phyloP scores from a whole-genome alignment of 2,888 invertebrate species.

The Ischnus inquisitorius region DNA sequence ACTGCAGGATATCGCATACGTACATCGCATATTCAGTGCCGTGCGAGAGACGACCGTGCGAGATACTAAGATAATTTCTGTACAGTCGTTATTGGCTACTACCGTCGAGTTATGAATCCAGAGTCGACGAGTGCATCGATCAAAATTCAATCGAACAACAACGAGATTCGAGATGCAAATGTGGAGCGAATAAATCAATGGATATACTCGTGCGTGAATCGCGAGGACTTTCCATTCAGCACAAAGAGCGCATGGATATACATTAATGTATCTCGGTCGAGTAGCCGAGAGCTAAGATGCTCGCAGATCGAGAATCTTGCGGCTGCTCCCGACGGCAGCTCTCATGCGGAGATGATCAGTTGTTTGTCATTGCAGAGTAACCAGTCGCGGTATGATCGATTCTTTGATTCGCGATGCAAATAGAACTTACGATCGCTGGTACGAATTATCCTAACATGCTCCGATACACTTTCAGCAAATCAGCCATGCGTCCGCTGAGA shows the following conservation, averaged over 20 bases:
- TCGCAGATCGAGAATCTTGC: constrained; percentile 43
- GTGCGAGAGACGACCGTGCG: neutral
- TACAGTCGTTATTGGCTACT: constrained; percentile 12
- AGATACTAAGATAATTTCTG: constrained; percentile 47
- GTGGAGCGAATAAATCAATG: constrained; percentile 41
- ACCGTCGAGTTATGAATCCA: constrained; percentile 11
- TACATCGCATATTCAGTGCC: constrained; percentile 9
- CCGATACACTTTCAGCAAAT: neutral
- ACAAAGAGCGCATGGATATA: constrained; percentile 34
- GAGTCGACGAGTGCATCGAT: constrained; percentile 56
- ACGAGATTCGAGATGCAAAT: constrained; percentile 27
- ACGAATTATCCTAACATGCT: constrained; percentile 7
- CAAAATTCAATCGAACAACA: constrained; percentile 59
- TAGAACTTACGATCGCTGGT: constrained; percentile 19
- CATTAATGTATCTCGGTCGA: constrained; percentile 11
- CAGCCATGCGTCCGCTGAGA: neutral
- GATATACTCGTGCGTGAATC: constrained; percentile 14
- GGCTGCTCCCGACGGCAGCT: constrained; percentile 24
- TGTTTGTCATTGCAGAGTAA: constrained; percentile 28
- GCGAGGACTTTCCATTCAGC: constrained; percentile 19
- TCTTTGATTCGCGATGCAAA: constrained; percentile 38
- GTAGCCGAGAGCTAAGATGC: constrained; percentile 19
- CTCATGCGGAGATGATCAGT: constrained; percentile 38
- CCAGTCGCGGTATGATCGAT: constrained; percentile 43
- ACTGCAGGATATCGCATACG: constrained; percentile 10